phyloP scores from a whole-genome alignment of 2,888 invertebrate genomes.

The Anorthoa munda region DNA sequence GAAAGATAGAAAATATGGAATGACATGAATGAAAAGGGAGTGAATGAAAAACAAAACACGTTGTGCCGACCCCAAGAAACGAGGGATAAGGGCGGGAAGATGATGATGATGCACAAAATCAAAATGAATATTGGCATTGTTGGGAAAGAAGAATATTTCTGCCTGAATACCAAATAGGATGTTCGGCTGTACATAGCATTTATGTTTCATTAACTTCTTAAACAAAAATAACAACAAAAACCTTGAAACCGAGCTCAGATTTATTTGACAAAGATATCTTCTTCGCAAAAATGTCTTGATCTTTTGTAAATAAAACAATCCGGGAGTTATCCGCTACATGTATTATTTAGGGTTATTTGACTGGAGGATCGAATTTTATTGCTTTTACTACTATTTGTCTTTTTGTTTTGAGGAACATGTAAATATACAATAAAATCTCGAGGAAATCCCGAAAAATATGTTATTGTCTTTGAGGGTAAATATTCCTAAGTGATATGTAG shows the following conservation, averaged over 20 bases:
- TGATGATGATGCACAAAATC: background rate
- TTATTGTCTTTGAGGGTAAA: background rate
- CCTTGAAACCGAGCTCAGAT: conserved; percentile 40
- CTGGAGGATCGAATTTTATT: conserved; percentile 40
- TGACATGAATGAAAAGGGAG: background rate
- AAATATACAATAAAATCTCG: conserved; percentile 13
- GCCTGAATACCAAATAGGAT: background rate
- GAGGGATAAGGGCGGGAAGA: background rate
- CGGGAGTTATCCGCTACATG: conserved; percentile 21
- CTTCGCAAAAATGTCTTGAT: conserved; percentile 39
- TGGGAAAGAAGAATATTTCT: background rate
- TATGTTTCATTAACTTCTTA: conserved; percentile 39
- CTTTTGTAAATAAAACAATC: conserved; percentile 48
- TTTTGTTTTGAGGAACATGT: conserved; percentile 26
- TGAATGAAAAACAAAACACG: background rate
- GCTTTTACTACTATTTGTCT: conserved; percentile 39
- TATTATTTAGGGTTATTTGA: conserved; percentile 29
- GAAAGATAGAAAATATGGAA: background rate
- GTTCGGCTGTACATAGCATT: conserved; percentile 8
- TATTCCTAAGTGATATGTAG: background rate
- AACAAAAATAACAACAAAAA: conserved; percentile 42
- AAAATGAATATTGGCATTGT: background rate
- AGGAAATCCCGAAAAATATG: background rate
- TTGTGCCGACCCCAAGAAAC: background rate
- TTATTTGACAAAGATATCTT: conserved; percentile 45